These are phyloP conservation scores for Petrocephalus zakoni DNA, from an alignment of 2,113 vertebrate species.

Conservation along the genomic window DNA sequence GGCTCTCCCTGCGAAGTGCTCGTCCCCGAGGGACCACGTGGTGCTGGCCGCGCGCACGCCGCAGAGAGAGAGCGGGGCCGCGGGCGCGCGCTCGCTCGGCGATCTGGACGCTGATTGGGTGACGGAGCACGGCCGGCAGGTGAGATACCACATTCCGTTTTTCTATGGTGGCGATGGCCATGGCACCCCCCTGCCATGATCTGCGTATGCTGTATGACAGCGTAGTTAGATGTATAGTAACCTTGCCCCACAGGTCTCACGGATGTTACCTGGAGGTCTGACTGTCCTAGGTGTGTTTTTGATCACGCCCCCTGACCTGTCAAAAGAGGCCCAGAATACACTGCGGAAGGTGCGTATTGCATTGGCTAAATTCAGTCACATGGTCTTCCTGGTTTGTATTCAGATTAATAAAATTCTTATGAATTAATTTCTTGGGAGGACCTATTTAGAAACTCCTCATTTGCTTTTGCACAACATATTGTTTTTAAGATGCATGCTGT, in stretches of 20 bases:
- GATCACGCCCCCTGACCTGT: conserved; percentile 64
- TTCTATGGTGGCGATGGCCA: too few species aligned
- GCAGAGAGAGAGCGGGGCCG: conserved; percentile 36
- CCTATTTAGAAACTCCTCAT: neutral
- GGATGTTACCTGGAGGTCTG: conserved; percentile 87
- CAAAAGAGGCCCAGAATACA: conserved; percentile 68
- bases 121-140: conserved; percentile 80
- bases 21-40: conserved; percentile 75
- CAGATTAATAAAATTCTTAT: neutral
- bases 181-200: too few species aligned
- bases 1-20: conserved; percentile 60
- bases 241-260: conserved; percentile 67
- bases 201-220: neutral
- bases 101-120: conserved; percentile 75
- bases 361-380: neutral
- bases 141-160: conserved; percentile 32
- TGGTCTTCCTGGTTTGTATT: neutral
- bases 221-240: conserved; percentile 18
- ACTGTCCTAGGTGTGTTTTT: conserved; percentile 80
- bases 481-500: conserved; percentile 16
- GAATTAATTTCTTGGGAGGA: neutral
- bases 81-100: conserved; percentile 30
- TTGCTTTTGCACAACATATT: neutral
- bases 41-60: conserved; percentile 75
- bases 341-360: conserved; percentile 67